Evolutionary conservation across 92 coral and sea anemone genomes (phyloP).

Genomic region (Hydrozoanthus gracilis): DNA sequence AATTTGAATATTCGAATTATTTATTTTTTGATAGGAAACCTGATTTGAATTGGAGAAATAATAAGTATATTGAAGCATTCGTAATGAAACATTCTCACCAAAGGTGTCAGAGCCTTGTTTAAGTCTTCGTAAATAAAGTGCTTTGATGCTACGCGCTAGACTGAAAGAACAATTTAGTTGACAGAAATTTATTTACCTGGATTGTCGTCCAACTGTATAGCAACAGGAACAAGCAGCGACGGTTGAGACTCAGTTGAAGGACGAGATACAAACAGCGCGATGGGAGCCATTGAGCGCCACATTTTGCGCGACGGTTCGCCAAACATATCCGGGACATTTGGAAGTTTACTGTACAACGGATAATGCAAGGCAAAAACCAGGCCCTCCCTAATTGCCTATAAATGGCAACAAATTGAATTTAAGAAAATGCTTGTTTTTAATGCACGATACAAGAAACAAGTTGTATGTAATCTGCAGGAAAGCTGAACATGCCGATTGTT

Average conservation of each 20-base stretch:
- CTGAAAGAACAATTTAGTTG: neutral
- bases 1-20: too few species aligned
- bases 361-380: slow-evolving; percentile 29
- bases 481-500: too few species aligned
- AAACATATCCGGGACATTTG: neutral
- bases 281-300: slow-evolving; percentile 38
- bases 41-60: too few species aligned
- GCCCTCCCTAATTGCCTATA: slow-evolving; percentile 23
- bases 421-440: too few species aligned
- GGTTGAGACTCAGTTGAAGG: slow-evolving; percentile 1
- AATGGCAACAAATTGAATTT: neutral
- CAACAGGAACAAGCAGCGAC: neutral
- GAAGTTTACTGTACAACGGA: slow-evolving; percentile 26
- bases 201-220: slow-evolving; percentile 32
- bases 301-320: slow-evolving; percentile 13
- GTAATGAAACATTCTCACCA: too few species aligned
- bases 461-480: too few species aligned
- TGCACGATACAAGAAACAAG: neutral
- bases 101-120: too few species aligned
- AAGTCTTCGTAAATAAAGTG: too few species aligned
- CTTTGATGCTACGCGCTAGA: too few species aligned
- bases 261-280: slow-evolving; percentile 46
- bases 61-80: too few species aligned
- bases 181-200: slow-evolving; percentile 10
- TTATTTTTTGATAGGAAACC: too few species aligned